Conservation (phyloP, 2,797 vertebrate genomes). For the Distichodus sexfasciatus region DNA sequence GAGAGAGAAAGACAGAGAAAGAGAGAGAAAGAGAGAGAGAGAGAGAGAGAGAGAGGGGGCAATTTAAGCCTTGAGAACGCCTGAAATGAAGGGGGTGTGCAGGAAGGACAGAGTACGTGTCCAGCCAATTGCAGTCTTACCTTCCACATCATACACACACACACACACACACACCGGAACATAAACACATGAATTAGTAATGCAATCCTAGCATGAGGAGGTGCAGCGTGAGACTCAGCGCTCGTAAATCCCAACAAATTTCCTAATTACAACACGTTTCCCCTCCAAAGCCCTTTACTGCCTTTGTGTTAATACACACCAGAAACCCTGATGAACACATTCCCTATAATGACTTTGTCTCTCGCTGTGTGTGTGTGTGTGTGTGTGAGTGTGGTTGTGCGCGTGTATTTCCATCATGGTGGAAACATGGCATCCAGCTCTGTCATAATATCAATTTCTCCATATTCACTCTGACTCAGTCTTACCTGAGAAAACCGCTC, state of each 20-base stretch:
- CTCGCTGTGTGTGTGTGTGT: no score
- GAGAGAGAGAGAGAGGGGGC: background rate
- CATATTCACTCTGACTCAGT: background rate
- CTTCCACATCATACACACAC: background rate
- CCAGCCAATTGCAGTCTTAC: background rate
- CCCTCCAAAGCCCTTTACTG: slow-evolving; percentile 40
- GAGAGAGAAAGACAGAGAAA: slow-evolving; percentile 23
- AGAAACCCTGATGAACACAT: slow-evolving; percentile 39
- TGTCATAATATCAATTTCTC: background rate
- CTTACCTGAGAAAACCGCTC: no score
- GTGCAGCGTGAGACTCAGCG: slow-evolving; percentile 20
- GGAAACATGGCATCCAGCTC: background rate
- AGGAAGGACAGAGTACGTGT: background rate
- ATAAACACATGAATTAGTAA: slow-evolving; percentile 28
- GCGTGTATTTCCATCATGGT: slow-evolving; percentile 41
- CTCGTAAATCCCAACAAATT: slow-evolving; percentile 59
- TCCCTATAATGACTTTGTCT: slow-evolving; percentile 36
- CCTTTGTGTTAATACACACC: slow-evolving; percentile 48
- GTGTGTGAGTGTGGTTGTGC: no score
- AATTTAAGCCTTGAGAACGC: no score
- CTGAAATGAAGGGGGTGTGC: no score
- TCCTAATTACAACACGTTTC: slow-evolving; percentile 52
- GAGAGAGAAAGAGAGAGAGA: slow-evolving; percentile 6
- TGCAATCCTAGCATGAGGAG: slow-evolving; percentile 47
- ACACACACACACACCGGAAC: background rate